These are phyloP conservation scores for Leptonema lineaticorne DNA, from an alignment of 1,140 invertebrate species.

Conservation along the genomic window DNA sequence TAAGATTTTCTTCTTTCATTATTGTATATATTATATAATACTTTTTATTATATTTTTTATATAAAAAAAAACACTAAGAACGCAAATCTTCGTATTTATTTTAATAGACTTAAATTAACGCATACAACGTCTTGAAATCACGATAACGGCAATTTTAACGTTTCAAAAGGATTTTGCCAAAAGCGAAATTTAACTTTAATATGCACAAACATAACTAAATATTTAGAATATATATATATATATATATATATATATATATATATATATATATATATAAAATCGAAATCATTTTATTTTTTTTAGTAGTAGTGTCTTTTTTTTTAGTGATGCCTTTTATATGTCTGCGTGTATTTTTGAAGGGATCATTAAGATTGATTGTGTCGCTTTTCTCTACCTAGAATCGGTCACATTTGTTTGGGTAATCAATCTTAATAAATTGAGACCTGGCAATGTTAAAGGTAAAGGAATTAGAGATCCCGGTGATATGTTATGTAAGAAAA, in stretches of 20 bases:
- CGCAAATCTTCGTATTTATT: too few relatives aligned
- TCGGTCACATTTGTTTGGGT: neutral
- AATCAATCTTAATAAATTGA: slow-evolving; percentile 21
- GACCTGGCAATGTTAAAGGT: slow-evolving; percentile 1
- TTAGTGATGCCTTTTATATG: neutral
- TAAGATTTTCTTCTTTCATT: too few relatives aligned
- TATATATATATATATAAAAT: neutral
- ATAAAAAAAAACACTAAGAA: too few relatives aligned
- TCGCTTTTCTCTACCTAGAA: neutral
- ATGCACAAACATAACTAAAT: neutral
- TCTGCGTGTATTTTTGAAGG: neutral
- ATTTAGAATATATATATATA: neutral
- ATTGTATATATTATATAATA: too few relatives aligned
- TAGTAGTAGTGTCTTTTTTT: neutral
- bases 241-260: neutral
- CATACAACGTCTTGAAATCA: too few relatives aligned
- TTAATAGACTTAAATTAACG: too few relatives aligned
- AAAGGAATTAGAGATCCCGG: neutral
- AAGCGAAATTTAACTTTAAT: too few relatives aligned
- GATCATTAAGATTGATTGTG: slow-evolving; percentile 13
- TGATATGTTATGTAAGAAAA: neutral
- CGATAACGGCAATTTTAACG: too few relatives aligned
- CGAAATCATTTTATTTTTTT: neutral
- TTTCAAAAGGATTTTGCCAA: too few relatives aligned
- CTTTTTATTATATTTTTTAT: too few relatives aligned